Conservation (phyloP, 2,113 vertebrate species). For the Mugil cephalus region DNA sequence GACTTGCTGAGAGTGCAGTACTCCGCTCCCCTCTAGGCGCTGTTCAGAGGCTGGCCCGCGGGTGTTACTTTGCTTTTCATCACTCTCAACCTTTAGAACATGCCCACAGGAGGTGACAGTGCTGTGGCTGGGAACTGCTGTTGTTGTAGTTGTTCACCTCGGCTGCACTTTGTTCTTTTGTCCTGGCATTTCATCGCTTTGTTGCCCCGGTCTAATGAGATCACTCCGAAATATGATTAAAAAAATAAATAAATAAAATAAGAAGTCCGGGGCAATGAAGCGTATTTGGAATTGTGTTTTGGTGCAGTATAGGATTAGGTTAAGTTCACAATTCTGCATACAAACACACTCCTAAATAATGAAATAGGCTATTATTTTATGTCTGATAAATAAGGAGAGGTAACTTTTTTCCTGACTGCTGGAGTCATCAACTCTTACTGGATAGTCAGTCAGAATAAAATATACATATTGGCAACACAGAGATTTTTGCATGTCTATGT, state of each 20-base stretch:
- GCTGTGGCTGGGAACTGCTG: constrained; percentile 32
- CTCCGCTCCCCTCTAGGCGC: constrained; percentile 63
- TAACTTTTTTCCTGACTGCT: no score
- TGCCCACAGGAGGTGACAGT: constrained; percentile 70
- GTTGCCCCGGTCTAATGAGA: constrained; percentile 53
- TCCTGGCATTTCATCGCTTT: constrained; percentile 39
- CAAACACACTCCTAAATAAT: neutral
- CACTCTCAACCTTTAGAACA: constrained; percentile 68
- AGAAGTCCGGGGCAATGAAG: constrained; percentile 4
- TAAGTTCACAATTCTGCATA: neutral
- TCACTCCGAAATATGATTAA: constrained; percentile 25
- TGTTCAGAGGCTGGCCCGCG: constrained; percentile 70
- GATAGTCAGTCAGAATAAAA: no score
- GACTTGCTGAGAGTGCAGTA: constrained; percentile 77
- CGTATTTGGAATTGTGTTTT: constrained; percentile 1
- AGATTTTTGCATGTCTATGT: constrained; percentile 21
- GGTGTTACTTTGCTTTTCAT: constrained; percentile 78
- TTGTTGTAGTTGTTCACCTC: constrained; percentile 47
- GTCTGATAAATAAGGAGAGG: constrained; percentile 2
- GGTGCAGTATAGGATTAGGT: neutral
- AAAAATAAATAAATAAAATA: constrained; percentile 11
- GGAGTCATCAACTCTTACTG: no score
- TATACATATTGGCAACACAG: no score
- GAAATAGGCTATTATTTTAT: constrained; percentile 1
- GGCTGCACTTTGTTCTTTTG: constrained; percentile 39